phyloP scores from a whole-genome alignment of 2,888 invertebrate species.

The Rotaria macrura region DNA sequence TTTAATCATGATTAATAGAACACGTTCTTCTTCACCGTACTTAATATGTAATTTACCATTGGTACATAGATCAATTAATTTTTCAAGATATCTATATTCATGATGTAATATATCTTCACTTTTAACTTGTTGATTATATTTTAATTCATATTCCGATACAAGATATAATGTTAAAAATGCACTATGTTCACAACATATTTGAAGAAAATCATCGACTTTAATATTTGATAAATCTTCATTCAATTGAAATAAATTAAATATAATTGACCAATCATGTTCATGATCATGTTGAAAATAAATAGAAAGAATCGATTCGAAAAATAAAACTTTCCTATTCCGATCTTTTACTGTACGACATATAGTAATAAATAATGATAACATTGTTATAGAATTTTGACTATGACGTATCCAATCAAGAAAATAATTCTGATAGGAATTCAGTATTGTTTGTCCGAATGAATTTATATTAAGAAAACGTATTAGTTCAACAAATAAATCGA shows the following conservation, averaged over 20 bases:
- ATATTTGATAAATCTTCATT: not conserved
- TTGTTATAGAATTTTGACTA: not conserved
- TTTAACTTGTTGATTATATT: not conserved
- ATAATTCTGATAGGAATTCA: not conserved
- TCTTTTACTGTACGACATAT: constrained; percentile 13
- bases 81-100: not conserved
- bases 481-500: constrained; percentile 2
- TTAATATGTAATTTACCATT: not conserved
- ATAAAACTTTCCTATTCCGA: not conserved
- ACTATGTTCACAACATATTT: constrained; percentile 12
- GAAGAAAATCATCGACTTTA: not conserved
- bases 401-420: constrained; percentile 19
- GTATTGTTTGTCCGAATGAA: not conserved
- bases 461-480: constrained; percentile 8
- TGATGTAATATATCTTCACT: not conserved
- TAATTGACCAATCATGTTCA: not conserved
- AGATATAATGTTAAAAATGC: constrained; percentile 10
- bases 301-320: not conserved
- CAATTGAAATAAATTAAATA: not conserved
- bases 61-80: constrained; percentile 3
- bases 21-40: constrained; percentile 10
- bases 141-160: not conserved
- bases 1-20: not conserved
- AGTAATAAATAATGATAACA: not conserved
- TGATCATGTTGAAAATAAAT: not conserved